Conservation (phyloP, 2,113 vertebrate species). For the Hassar affinis region DNA sequence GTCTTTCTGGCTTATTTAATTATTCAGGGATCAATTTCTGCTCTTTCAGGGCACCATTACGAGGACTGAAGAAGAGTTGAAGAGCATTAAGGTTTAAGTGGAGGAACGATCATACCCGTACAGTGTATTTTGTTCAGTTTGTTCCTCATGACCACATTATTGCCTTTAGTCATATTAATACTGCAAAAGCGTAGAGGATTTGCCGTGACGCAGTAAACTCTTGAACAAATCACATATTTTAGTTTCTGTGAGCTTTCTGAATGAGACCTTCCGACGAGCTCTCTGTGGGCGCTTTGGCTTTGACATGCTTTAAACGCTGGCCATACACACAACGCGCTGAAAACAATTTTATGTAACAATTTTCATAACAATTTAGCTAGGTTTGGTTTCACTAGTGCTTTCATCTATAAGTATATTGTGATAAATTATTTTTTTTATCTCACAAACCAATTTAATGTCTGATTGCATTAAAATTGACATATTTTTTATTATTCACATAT, state of each 20-base stretch:
- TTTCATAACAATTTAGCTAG: background rate
- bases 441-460: background rate
- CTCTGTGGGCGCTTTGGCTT: background rate
- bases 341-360: background rate
- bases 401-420: too few species aligned
- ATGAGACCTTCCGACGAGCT: background rate
- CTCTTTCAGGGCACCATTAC: background rate
- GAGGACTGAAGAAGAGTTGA: background rate
- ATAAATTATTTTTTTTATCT: too few species aligned
- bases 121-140: background rate
- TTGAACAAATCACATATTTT: background rate
- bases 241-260: background rate
- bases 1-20: constrained; percentile 8
- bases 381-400: background rate
- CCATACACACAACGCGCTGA: background rate
- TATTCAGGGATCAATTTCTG: constrained; percentile 19
- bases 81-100: background rate
- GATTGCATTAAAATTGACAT: background rate
- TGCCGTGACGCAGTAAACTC: background rate
- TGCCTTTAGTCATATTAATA: background rate
- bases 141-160: background rate
- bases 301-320: background rate
- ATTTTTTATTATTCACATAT: background rate
- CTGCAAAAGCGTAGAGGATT: background rate
- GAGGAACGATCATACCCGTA: background rate